These are phyloP conservation scores for Argentina silus DNA, from an alignment of 2,797 vertebrate genomes.

Conservation along the genomic window DNA sequence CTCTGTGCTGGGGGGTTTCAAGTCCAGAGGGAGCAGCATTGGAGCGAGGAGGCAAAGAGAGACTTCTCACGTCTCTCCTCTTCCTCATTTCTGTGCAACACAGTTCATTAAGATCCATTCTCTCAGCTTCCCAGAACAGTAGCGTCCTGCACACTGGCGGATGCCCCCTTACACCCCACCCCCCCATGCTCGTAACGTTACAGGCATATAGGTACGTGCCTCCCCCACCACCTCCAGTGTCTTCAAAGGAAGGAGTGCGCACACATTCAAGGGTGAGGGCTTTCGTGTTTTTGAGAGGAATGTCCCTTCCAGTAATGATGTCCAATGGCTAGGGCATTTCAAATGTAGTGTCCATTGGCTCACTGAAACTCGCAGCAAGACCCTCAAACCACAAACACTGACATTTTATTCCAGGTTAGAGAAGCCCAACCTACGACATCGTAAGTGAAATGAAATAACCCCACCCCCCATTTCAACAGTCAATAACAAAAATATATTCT, in stretches of 20 bases:
- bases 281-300: conserved; percentile 62
- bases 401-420: conserved; percentile 59
- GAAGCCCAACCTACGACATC: conserved; percentile 61
- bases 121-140: conserved; percentile 65
- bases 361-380: conserved; percentile 52
- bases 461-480: conserved; percentile 58
- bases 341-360: conserved; percentile 57
- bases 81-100: conserved; percentile 76
- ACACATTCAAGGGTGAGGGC: conserved; percentile 73
- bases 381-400: conserved; percentile 66
- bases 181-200: conserved; percentile 66
- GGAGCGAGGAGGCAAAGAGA: conserved; percentile 48
- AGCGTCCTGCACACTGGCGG: conserved; percentile 60
- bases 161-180: conserved; percentile 43
- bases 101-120: conserved; percentile 77
- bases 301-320: conserved; percentile 56
- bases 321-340: conserved; percentile 58
- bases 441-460: conserved; percentile 62
- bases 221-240: conserved; percentile 68
- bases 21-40: conserved; percentile 60
- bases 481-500: conserved; percentile 84
- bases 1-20: conserved; percentile 22
- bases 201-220: conserved; percentile 76
- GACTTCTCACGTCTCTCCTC: conserved; percentile 39
- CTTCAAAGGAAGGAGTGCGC: conserved; percentile 71